phyloP scores from a whole-genome alignment of 2,113 vertebrate species.

The Microcebus lehilahytsara region DNA sequence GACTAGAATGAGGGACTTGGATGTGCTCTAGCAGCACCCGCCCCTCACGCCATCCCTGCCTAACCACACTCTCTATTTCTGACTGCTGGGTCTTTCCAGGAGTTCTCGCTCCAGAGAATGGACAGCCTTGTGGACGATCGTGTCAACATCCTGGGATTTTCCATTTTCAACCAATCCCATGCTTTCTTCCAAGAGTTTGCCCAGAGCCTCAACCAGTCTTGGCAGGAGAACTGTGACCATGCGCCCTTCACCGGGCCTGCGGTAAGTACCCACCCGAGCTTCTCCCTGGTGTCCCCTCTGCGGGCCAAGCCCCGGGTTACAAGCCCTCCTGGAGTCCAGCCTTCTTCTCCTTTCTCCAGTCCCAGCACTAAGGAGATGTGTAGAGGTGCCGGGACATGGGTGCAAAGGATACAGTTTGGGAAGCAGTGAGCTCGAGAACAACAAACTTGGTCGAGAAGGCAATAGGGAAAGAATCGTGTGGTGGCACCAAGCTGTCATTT shows the following conservation, averaged over 20 bases:
- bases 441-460: fast-evolving
- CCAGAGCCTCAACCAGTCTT: constrained; percentile 96
- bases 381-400: background rate
- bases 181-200: constrained; percentile 96
- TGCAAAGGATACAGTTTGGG: background rate
- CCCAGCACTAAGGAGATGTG: background rate
- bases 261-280: constrained; percentile 81
- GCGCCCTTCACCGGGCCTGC: constrained; percentile 95
- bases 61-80: constrained; percentile 66
- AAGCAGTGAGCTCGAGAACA: background rate
- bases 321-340: background rate
- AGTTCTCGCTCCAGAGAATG: constrained; percentile 94
- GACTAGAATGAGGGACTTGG: background rate
- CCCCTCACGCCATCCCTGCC: background rate
- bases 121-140: constrained; percentile 91
- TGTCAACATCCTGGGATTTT: constrained; percentile 97
- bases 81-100: constrained; percentile 81
- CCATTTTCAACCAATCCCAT: constrained; percentile 97
- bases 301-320: no score
- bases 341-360: background rate
- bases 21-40: fast-evolving
- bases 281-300: no score
- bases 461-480: no score
- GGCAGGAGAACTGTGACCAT: constrained; percentile 99
- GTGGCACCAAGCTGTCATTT: background rate